Evolutionary conservation across 1,140 invertebrate genomes (phyloP).

Genomic region (Helicoverpa zea): DNA sequence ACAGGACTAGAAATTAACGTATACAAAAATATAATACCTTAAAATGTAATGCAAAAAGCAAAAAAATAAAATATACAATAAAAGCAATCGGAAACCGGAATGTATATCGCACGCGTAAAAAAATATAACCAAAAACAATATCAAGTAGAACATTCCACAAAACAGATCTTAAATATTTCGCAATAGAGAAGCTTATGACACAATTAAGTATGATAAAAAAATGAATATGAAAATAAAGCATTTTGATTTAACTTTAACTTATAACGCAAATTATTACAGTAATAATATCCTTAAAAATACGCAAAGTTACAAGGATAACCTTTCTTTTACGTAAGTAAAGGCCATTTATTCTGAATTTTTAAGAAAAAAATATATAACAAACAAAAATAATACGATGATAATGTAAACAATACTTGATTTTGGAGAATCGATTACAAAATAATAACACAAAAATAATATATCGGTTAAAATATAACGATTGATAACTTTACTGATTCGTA

Average conservation of each 20-base stretch:
- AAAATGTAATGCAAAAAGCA: conserved; percentile 3
- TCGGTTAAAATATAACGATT: background rate
- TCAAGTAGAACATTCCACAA: conserved; percentile 42
- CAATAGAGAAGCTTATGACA: conserved; percentile 7
- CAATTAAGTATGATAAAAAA: conserved; percentile 22
- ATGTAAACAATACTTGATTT: background rate
- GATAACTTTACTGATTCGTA: background rate
- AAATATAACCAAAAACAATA: conserved; percentile 11
- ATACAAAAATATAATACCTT: conserved; percentile 36
- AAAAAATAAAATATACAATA: conserved; percentile 1
- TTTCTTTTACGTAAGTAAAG: no score
- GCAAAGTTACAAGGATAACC: background rate
- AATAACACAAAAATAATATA: background rate
- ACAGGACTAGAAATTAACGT: conserved; percentile 16
- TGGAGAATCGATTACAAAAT: background rate
- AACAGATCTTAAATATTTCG: conserved; percentile 42
- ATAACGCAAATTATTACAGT: background rate
- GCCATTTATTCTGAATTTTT: background rate
- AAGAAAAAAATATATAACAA: background rate
- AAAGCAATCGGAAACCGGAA: conserved; percentile 31
- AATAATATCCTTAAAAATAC: background rate
- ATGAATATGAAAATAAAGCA: conserved; percentile 3
- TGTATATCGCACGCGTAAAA: conserved; percentile 31
- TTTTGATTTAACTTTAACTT: conserved; percentile 8
- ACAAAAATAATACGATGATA: background rate